A percentile compares a stretch with the other conserved stretches of the same genome.
Conservation (phyloP, 2,113 vertebrate genomes). For the Caracal caracal region DNA sequence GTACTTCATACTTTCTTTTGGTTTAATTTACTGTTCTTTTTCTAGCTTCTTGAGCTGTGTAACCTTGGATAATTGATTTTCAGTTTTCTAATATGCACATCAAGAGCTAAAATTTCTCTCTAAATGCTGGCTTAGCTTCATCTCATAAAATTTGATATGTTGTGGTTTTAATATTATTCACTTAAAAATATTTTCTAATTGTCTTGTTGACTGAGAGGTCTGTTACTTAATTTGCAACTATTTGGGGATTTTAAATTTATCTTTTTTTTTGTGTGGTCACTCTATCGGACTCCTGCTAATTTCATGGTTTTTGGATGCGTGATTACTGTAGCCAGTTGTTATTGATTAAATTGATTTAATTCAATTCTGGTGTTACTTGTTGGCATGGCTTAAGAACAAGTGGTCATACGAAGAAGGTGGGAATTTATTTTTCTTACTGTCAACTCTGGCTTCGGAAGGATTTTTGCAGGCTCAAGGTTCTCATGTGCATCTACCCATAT, state of each 20-base stretch:
- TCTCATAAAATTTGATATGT: not conserved
- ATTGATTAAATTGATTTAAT: not conserved
- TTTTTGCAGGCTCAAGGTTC: not conserved
- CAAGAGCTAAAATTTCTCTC: slow-evolving; percentile 16
- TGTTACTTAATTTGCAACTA: not conserved
- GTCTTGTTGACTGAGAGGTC: not conserved
- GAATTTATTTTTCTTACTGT: not conserved
- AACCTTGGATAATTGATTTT: not conserved
- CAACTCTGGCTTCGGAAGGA: not conserved
- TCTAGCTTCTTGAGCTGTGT: not conserved
- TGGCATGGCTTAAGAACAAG: not conserved
- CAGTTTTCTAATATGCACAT: not conserved
- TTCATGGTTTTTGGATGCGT: not conserved
- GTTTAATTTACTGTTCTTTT: not conserved
- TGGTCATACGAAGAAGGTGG: not conserved
- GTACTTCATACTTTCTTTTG: not conserved
- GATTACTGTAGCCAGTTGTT: not conserved
- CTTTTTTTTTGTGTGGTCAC: not conserved
- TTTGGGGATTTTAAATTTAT: not conserved
- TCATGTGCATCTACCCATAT: not conserved
- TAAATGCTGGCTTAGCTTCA: not conserved
- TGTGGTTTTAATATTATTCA: not conserved
- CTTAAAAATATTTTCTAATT: slow-evolving; percentile 2
- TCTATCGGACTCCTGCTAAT: not conserved
- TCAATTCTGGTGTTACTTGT: not conserved